Base-by-base conservation (phyloP, 2,888 invertebrate genomes). In the Temnothorax ravouxi region DNA sequence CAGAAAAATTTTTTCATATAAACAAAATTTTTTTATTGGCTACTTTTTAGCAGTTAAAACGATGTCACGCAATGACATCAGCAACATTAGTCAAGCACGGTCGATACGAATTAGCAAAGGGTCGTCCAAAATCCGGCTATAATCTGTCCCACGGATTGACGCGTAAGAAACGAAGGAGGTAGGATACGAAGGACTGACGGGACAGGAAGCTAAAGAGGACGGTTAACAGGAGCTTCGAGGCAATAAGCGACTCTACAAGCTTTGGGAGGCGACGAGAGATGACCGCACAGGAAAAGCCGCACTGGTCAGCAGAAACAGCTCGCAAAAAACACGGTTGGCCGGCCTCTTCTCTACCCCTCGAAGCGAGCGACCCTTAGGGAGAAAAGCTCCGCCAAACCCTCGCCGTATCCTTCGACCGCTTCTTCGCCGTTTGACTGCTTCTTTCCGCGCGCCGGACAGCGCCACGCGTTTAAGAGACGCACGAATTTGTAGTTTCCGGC, bases 221-320 rank as follows among this genome's bases (percentile, higher is more conserved):
- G 92, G 93, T 92, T 92, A 93, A 93, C 92, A 91, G 91, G 91
- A 92, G 92, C 91, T 92, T 91, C 91, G 88, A 91, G 92, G 93
- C 93, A 93, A 93, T 93, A 93, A 93, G 93, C 92, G 93, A 93
- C 91, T 92, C 92, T 93, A 93, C 93, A 93, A 93, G 93, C 92
- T 93, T 92, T 92, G 92, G 93, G 93, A 92, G 93, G 93, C 92
- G 92, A 93, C 92, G 92, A 92, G 91, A 92, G 92, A 93, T 92
- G 92, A 92, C 91, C 92, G 91, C 89, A 91, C 91, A 91, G 92
- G 91, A 93, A 93, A 93, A 92, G 91, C 93, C 93, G 93, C 92
- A 88, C 88, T 91, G 93, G 94, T 93, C 93, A 94, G 93, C 93
- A 93, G 91, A 94, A 93, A 93, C 91, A 91, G 92, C 89, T 88